A percentile compares a stretch with the other conserved stretches of the same genome.
Evolutionary conservation across 2,888 invertebrate species (phyloP).

Genomic region (Drosophila rubida): DNA sequence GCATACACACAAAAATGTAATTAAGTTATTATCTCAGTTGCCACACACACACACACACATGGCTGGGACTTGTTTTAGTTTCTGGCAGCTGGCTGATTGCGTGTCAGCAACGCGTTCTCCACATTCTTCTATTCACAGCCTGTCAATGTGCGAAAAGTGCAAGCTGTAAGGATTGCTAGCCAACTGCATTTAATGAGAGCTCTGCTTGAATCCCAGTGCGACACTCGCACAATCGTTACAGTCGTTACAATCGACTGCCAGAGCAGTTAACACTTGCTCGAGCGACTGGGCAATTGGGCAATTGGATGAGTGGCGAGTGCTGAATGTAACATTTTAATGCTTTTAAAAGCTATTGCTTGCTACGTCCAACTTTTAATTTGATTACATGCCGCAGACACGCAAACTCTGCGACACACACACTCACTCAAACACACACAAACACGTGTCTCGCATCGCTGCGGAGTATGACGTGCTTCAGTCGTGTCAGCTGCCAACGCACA

Average conservation of each 20-base stretch:
- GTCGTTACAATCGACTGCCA: slow-evolving; percentile 6
- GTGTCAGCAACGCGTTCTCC: slow-evolving; percentile 59
- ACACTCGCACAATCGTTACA: no score
- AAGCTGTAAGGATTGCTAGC: slow-evolving; percentile 22
- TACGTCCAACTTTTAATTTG: slow-evolving; percentile 72
- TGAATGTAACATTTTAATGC: slow-evolving; percentile 48
- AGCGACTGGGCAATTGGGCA: background rate
- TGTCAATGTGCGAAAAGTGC: slow-evolving; percentile 33
- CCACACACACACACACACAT: background rate
- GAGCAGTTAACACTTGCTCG: slow-evolving; percentile 3
- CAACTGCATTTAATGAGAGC: slow-evolving; percentile 45
- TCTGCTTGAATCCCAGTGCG: background rate
- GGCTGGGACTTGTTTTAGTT: slow-evolving; percentile 41
- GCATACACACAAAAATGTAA: slow-evolving; percentile 63
- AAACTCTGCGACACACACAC: slow-evolving; percentile 30
- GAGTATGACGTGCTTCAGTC: slow-evolving; percentile 59
- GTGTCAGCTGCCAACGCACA: slow-evolving; percentile 56
- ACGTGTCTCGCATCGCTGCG: slow-evolving; percentile 26
- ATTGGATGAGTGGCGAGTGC: background rate
- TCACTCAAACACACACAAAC: slow-evolving; percentile 12
- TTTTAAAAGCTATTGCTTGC: slow-evolving; percentile 73
- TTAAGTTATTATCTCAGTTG: slow-evolving; percentile 75
- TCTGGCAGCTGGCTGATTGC: slow-evolving; percentile 74
- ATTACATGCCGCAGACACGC: slow-evolving; percentile 73
- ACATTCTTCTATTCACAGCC: slow-evolving; percentile 14